These are phyloP conservation scores for Sitta carolinensis DNA, from an alignment of 2,797 vertebrate genomes.

Conservation along the genomic window DNA sequence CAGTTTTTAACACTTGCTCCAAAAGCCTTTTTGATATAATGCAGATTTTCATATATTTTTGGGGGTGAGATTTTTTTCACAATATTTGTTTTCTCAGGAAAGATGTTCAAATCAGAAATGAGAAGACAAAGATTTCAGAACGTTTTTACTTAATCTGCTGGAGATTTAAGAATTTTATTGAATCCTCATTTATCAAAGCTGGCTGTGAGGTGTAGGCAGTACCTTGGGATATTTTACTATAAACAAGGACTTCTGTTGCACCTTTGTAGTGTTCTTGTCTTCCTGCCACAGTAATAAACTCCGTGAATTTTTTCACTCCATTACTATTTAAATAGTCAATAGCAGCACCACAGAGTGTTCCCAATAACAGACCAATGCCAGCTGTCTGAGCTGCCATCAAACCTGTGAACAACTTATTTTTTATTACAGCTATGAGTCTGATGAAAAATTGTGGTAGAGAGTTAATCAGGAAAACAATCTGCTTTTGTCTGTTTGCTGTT, in stretches of 20 bases:
- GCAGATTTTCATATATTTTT: background rate
- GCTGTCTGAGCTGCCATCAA: background rate
- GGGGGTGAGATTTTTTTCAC: background rate
- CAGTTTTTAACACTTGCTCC: background rate
- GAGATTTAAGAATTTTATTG: background rate
- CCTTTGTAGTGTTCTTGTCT: background rate
- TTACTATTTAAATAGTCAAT: background rate
- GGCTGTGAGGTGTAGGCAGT: background rate
- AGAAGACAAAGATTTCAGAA: background rate
- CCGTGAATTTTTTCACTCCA: background rate
- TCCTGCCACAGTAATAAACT: background rate
- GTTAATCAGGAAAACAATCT: background rate
- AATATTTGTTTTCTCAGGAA: background rate
- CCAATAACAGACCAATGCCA: background rate
- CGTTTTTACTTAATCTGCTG: background rate
- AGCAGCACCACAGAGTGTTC: background rate
- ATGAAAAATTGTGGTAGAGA: background rate
- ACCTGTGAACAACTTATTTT: background rate
- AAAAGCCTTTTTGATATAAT: background rate
- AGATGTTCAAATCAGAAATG: background rate
- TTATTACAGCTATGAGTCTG: background rate
- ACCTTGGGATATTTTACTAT: background rate
- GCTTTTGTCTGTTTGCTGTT: background rate
- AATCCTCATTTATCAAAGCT: background rate
- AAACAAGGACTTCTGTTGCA: background rate